Evolutionary conservation across 2,113 vertebrate species (phyloP).

Genomic region (Tachysurus vachellii): DNA sequence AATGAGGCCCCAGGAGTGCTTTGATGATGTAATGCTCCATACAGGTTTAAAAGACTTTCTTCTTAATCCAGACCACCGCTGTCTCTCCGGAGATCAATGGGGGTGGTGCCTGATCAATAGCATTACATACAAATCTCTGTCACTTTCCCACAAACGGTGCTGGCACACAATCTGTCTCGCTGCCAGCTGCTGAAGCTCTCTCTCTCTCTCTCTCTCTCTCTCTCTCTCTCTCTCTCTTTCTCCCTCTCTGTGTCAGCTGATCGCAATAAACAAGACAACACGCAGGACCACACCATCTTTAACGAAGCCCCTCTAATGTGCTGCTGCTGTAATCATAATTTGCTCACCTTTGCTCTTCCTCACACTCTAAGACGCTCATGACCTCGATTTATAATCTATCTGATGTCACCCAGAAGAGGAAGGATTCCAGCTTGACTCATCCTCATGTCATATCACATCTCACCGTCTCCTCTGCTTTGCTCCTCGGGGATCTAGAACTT

Average conservation of each 20-base stretch:
- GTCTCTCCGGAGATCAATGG: conserved; percentile 62
- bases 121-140: conserved; percentile 64
- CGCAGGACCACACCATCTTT: conserved; percentile 11
- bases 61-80: conserved; percentile 60
- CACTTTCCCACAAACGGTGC: conserved; percentile 57
- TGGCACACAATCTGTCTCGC: conserved; percentile 56
- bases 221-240: background rate
- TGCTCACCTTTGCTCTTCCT: background rate
- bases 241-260: conserved; percentile 14
- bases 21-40: conserved; percentile 61
- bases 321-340: background rate
- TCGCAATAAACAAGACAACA: conserved; percentile 32
- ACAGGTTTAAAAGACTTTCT: conserved; percentile 63
- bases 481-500: background rate
- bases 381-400: background rate
- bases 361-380: background rate
- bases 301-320: background rate
- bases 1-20: conserved; percentile 54
- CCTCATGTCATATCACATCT: background rate
- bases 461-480: background rate
- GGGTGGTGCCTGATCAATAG: conserved; percentile 65
- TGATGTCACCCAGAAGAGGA: background rate
- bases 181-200: conserved; percentile 25
- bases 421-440: background rate
- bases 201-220: conserved; percentile 9